Percentiles rank a stretch among this genome's conserved stretches.
These are phyloP conservation scores for Hylomyscus alleni DNA, from an alignment of 2,797 vertebrate genomes.

Conservation along the genomic window DNA sequence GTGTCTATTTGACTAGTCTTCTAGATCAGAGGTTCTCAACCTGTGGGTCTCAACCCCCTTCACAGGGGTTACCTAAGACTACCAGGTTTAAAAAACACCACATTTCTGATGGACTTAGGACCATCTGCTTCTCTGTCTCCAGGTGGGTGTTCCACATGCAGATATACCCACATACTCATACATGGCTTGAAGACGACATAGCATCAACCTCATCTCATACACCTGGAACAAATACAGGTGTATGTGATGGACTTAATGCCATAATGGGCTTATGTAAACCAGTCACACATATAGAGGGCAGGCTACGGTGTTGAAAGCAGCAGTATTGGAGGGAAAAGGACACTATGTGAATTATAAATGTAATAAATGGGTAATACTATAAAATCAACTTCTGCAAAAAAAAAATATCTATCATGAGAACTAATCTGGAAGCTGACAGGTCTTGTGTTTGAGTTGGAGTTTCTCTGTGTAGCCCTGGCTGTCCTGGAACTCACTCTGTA, in stretches of 20 bases:
- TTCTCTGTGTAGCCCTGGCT: background rate
- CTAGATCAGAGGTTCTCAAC: background rate
- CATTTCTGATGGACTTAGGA: background rate
- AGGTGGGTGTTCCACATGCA: background rate
- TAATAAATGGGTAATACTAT: background rate
- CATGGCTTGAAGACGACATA: too few species aligned
- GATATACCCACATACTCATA: too few species aligned
- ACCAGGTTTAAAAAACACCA: background rate
- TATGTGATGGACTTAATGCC: too few species aligned
- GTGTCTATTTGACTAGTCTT: background rate
- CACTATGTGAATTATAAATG: background rate
- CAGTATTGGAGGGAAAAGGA: background rate
- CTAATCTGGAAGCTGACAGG: background rate
- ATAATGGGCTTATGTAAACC: background rate
- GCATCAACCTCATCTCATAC: too few species aligned
- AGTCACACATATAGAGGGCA: background rate
- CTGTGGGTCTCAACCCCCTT: background rate
- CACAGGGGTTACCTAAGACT: background rate
- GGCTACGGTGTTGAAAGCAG: background rate
- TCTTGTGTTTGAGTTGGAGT: background rate
- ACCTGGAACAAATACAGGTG: background rate
- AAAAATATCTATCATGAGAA: background rate
- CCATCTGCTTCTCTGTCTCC: too few species aligned
- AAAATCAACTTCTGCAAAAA: background rate
- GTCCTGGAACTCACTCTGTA: background rate